phyloP scores from a whole-genome alignment of 2,888 invertebrate genomes.

The Nomada fabriciana region DNA sequence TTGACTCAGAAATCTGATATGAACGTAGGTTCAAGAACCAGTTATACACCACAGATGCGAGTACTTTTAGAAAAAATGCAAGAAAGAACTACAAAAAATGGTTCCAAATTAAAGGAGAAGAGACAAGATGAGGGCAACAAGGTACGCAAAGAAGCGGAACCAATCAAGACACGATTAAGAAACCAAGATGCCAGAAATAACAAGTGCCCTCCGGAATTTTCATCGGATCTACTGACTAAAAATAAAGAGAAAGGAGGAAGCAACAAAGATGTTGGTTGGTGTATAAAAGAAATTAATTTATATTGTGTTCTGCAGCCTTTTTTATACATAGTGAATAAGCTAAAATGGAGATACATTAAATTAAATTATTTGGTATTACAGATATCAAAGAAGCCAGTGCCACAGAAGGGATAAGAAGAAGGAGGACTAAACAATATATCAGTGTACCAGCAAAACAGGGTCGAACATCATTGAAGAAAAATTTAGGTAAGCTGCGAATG shows the following conservation, averaged over 20 bases:
- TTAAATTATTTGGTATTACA: slow-evolving; percentile 5
- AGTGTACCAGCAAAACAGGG: slow-evolving; percentile 1
- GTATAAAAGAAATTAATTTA: not conserved
- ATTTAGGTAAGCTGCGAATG: slow-evolving; percentile 66
- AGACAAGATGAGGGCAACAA: not conserved
- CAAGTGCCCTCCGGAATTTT: not conserved
- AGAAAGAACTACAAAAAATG: slow-evolving; percentile 15
- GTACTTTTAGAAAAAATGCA: slow-evolving; percentile 66
- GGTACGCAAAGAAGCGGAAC: not conserved
- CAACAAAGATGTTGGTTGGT: slow-evolving; percentile 6
- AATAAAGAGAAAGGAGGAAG: not conserved
- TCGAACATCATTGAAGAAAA: slow-evolving; percentile 35
- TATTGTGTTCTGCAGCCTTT: not conserved
- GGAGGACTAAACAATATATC: too few relatives aligned
- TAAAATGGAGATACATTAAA: not conserved
- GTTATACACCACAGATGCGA: slow-evolving; percentile 73
- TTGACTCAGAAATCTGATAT: not conserved
- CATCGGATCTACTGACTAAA: not conserved
- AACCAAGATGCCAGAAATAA: not conserved
- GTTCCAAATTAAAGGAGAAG: not conserved
- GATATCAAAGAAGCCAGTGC: not conserved
- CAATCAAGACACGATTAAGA: slow-evolving; percentile 9
- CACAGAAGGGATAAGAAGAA: not conserved
- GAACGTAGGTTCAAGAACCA: not conserved
- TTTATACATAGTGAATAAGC: not conserved